Evolutionary conservation across 53 echinoderm and acorn worm species (phyloP).

Genomic region (Mesocentrotus franciscanus): DNA sequence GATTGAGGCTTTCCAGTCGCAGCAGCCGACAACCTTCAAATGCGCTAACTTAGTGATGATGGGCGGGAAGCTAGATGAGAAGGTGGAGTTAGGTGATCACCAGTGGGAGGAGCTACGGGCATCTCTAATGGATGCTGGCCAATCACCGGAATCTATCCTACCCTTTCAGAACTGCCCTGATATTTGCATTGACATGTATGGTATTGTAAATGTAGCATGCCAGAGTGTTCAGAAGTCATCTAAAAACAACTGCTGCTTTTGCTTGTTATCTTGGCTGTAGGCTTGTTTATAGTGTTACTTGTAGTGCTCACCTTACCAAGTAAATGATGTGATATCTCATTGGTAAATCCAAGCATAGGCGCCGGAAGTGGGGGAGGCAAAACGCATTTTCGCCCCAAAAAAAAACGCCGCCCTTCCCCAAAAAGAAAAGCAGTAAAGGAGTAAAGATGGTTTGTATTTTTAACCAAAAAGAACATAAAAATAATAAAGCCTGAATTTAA

Average conservation of each 20-base stretch:
- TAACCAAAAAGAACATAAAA: no score
- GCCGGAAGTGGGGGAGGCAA: no score
- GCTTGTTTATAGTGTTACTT: neutral
- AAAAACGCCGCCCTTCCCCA: no score
- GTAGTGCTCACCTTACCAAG: neutral
- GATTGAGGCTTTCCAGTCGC: neutral
- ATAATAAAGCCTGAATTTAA: no score
- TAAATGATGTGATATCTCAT: no score
- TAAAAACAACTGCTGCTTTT: neutral
- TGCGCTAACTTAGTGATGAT: neutral
- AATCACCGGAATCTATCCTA: neutral
- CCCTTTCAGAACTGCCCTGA: neutral
- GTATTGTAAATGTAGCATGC: neutral
- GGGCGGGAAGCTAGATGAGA: slow-evolving; percentile 20
- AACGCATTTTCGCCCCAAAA: no score
- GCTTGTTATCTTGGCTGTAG: neutral
- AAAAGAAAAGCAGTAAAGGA: no score
- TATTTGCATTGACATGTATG: neutral
- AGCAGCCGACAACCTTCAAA: neutral
- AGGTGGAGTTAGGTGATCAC: neutral
- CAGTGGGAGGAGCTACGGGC: slow-evolving; percentile 2
- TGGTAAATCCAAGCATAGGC: no score
- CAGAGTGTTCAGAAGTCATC: neutral
- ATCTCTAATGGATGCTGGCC: slow-evolving; percentile 7
- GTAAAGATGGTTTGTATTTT: no score